phyloP scores from a whole-genome alignment of 2,113 vertebrate species.

The Thunnus thynnus region DNA sequence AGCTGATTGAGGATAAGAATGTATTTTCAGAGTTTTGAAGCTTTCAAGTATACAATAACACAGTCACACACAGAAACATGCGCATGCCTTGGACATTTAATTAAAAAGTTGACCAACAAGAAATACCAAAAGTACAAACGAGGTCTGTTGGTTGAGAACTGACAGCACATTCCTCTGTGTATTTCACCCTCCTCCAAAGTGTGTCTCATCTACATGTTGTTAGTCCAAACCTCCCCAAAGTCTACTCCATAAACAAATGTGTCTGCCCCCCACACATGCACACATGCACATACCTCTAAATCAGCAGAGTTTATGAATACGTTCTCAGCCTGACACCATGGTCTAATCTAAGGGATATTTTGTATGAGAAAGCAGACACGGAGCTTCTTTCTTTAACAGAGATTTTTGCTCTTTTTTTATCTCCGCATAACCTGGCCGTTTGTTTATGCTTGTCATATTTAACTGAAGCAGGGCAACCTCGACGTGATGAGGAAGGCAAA shows the following conservation, averaged over 20 bases:
- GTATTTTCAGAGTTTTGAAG: background rate
- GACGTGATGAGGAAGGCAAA: constrained; percentile 7
- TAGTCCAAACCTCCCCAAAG: constrained; percentile 41
- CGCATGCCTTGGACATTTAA: background rate
- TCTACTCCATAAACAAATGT: constrained; percentile 53
- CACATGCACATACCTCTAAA: constrained; percentile 11
- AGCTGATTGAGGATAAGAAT: background rate
- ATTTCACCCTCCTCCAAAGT: constrained; percentile 7
- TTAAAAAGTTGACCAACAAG: background rate
- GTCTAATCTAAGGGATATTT: constrained; percentile 36
- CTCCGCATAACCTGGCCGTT: background rate
- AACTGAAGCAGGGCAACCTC: background rate
- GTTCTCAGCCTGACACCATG: constrained; percentile 35
- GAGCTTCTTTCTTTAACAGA: constrained; percentile 7
- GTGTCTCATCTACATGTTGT: constrained; percentile 40
- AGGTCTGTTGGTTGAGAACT: constrained; percentile 16
- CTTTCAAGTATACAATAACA: background rate
- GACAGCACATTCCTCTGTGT: constrained; percentile 43
- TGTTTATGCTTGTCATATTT: constrained; percentile 45
- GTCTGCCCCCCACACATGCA: constrained; percentile 1
- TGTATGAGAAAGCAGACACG: background rate
- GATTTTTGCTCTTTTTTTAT: constrained; percentile 10
- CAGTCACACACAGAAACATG: background rate
- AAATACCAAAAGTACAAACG: background rate
- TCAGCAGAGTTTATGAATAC: constrained; percentile 38